Base-by-base conservation (phyloP, 2,888 invertebrate genomes). In the Drosophila siamana region DNA sequence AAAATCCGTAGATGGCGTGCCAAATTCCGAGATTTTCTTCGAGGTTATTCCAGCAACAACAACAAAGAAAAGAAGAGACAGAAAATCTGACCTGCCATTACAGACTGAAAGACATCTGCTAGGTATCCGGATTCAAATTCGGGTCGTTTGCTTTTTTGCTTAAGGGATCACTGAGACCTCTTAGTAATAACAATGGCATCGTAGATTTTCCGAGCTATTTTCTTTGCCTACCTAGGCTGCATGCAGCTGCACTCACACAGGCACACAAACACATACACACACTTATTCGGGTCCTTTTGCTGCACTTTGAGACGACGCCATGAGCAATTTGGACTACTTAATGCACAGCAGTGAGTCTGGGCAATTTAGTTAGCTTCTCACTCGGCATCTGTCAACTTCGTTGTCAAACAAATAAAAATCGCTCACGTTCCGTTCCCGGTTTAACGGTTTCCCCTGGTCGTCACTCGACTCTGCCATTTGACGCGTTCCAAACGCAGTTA, bases 21-120 rank as follows among this genome's bases (percentile, higher is more conserved):
- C 62, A 68, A 78, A 73, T 75, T 67, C 68, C 47, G 75, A 48
- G 78, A 78, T 74, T 50, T 56, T 19, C 38, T 30, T 24, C 33
- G n/a, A 46, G 40, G 66, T 19, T 36, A 51, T 63, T 54, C 52
- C 48, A 38, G 15, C 30, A 60, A 41, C 41, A 43, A 15, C 24
- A 26, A 24, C 15, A 51, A 48, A 6, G 8, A 13, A 40, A 66
- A 8, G 28, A 43, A 47, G 6, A 33, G 15, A 43, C 3, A n/a
- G 15, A 33, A 63, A 72, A 68, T 88, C 78, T 88, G 89, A 85
- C 89, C 89, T 89, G 89, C 86, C 7, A 6, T 1, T 26, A 6
- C 26, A 26, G 26, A 6, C 26, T 26, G 4, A 5, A 15, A 41
- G 22, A 68, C 81, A 81, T 73, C 81, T 81, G 81, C 64, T 65